Evolutionary conservation across 2,888 invertebrate genomes (phyloP).

Genomic region (Geophilus truncorum): DNA sequence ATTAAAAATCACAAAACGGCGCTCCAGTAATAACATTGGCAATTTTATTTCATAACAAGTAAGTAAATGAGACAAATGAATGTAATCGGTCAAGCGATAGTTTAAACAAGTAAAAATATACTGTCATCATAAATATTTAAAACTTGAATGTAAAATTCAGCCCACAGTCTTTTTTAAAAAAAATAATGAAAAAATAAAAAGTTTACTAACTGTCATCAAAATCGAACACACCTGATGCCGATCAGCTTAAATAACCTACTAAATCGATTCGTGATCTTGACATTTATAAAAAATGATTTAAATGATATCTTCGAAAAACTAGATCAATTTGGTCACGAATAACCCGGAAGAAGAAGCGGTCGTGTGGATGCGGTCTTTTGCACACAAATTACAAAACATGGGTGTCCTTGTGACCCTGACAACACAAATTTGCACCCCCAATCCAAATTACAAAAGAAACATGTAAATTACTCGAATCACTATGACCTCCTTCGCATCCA

Average conservation of each 20-base stretch:
- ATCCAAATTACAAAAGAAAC: constrained; percentile 4
- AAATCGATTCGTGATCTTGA: not conserved
- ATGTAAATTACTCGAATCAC: not conserved
- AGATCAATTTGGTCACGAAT: constrained; percentile 9
- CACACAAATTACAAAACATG: not conserved
- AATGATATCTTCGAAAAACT: not conserved
- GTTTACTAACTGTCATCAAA: too few relatives aligned
- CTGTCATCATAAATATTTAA: too few relatives aligned
- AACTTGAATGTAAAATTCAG: too few relatives aligned
- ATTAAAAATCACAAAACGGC: too few relatives aligned
- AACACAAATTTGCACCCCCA: not conserved
- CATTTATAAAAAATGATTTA: not conserved
- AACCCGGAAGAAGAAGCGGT: not conserved
- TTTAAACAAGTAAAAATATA: too few relatives aligned
- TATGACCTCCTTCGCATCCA: not conserved
- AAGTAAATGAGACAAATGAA: too few relatives aligned
- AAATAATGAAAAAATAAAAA: too few relatives aligned
- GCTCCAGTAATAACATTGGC: too few relatives aligned
- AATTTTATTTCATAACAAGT: too few relatives aligned
- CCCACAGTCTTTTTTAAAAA: too few relatives aligned
- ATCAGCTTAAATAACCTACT: not conserved
- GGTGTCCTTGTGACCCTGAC: not conserved
- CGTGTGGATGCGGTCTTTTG: not conserved
- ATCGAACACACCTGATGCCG: too few relatives aligned
- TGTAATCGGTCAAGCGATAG: too few relatives aligned